A percentile compares a stretch with the other conserved stretches of the same genome.
Conservation (phyloP, 1,140 invertebrate species). For the Eupeodes corollae region DNA sequence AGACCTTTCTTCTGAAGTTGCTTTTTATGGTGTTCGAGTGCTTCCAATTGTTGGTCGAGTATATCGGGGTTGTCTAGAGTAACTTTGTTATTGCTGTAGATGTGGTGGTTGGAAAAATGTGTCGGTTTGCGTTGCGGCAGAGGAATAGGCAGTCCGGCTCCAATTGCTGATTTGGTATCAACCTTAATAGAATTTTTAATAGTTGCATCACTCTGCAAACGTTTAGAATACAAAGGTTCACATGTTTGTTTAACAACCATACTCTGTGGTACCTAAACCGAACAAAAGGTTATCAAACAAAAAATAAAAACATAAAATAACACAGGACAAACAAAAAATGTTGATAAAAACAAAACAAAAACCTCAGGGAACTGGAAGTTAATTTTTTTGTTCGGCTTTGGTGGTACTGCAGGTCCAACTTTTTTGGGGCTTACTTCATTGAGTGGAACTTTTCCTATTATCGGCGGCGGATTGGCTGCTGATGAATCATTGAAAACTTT, state of each 20-base stretch:
- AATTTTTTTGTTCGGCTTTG: slow-evolving; percentile 53
- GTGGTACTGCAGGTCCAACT: slow-evolving; percentile 61
- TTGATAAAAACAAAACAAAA: slow-evolving; percentile 21
- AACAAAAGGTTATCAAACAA: slow-evolving; percentile 26
- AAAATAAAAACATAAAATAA: slow-evolving; percentile 21
- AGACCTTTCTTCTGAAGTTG: slow-evolving; percentile 31
- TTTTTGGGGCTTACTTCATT: slow-evolving; percentile 40
- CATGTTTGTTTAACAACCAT: slow-evolving; percentile 29
- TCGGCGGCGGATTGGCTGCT: background rate
- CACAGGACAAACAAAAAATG: background rate
- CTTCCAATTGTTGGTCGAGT: slow-evolving; percentile 31
- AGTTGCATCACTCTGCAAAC: slow-evolving; percentile 17
- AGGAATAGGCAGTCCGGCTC: background rate
- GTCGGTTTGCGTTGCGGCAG: slow-evolving; percentile 10
- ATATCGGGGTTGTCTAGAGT: slow-evolving; percentile 30
- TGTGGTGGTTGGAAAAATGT: slow-evolving; percentile 4
- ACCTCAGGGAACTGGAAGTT: slow-evolving; percentile 44
- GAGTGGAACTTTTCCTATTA: background rate
- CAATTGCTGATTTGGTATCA: background rate
- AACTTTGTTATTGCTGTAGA: slow-evolving; percentile 9
- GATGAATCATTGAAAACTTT: background rate
- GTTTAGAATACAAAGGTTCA: slow-evolving; percentile 39
- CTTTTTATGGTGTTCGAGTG: slow-evolving; percentile 29
- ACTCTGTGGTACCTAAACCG: slow-evolving; percentile 22
- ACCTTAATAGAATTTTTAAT: background rate